Base-by-base conservation (phyloP, 2,888 invertebrate genomes). In the Stenchaetothrips biformis region DNA sequence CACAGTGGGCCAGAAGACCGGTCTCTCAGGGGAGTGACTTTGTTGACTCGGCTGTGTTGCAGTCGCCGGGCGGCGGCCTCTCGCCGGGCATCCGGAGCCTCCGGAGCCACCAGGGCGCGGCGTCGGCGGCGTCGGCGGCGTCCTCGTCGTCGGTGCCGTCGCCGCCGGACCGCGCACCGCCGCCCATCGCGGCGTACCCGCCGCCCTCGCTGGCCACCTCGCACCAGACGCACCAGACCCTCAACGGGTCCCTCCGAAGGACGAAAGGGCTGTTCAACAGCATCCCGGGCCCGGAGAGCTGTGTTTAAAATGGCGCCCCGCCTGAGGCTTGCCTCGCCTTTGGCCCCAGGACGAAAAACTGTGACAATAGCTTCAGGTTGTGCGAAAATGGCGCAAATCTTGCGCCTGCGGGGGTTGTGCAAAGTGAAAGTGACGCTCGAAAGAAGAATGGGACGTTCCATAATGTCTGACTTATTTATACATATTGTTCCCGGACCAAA, bases 271-370 rank as follows among this genome's bases (percentile, higher is more conserved):
- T 74, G 67, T 74, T 74, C 67, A 74, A 25, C 21, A 74, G 25
- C 67, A 74, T 74, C n/a, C 67, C 67, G 21, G 67, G 67, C 7
- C 67, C 67, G 9, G 67, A 74, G 67, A 74, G 67, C 67, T 74
- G 67, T 25, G 67, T 74, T 7, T 74, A 25, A 74, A 7, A 37
- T 4, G 2, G 2, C 37, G 37, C 37, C 37, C 2, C 2, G 37
- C 37, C 37, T 37, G 37, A 37, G 37, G 37, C 37, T 37, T n/a
- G 37, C 37, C 37, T 1, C 2, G 37, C 37, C 37, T 37, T 1
- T 2, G 37, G 37, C 37, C 4, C 37, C 37, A 37, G 37, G 37
- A 37, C 1, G 37, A 37, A 37, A 37, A 37, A 37, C 37, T 37
- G 37, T 37, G 37, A 37, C 37, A 37, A 37, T 37, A 37, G 37